These are phyloP conservation scores for Augochlora pura DNA, from an alignment of 1,140 invertebrate genomes.

Conservation along the genomic window DNA sequence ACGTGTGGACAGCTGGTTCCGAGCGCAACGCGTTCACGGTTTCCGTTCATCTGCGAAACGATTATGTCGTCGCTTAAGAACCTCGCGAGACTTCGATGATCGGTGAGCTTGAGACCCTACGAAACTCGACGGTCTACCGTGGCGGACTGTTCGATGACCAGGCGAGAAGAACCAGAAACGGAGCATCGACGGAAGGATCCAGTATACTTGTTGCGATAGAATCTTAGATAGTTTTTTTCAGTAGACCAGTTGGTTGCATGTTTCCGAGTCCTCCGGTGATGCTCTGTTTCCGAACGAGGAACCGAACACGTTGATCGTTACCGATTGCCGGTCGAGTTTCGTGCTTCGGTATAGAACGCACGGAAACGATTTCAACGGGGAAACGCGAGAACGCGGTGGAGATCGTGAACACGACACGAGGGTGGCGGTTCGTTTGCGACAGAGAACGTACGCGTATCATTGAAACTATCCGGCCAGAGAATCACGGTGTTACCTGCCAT, in stretches of 20 bases:
- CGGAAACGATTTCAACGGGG: not conserved
- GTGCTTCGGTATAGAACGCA: not conserved
- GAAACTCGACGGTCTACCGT: conserved; percentile 8
- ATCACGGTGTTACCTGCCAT: not conserved
- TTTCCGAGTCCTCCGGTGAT: conserved; percentile 21
- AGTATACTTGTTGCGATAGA: conserved; percentile 36
- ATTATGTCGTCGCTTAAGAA: not conserved
- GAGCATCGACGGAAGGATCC: conserved; percentile 20
- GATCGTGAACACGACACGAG: conserved; percentile 27
- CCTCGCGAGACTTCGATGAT: too few relatives aligned
- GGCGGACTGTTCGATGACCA: not conserved
- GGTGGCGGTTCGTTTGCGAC: not conserved
- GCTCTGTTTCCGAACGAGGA: conserved; percentile 20
- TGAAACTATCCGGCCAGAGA: not conserved
- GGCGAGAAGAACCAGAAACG: not conserved
- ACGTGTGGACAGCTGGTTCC: not conserved
- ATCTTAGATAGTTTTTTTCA: conserved; percentile 29
- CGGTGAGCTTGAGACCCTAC: not conserved
- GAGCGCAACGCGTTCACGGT: not conserved
- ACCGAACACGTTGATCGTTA: not conserved
- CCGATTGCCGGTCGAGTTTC: conserved; percentile 13
- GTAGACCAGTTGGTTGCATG: conserved; percentile 45
- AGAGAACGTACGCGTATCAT: too few relatives aligned
- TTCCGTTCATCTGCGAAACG: not conserved
- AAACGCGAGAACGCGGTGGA: not conserved